Evolutionary conservation across 2,888 invertebrate genomes (phyloP), one percentile per base, ranked within the genome.

Genomic region (Archips xylosteana): DNA sequence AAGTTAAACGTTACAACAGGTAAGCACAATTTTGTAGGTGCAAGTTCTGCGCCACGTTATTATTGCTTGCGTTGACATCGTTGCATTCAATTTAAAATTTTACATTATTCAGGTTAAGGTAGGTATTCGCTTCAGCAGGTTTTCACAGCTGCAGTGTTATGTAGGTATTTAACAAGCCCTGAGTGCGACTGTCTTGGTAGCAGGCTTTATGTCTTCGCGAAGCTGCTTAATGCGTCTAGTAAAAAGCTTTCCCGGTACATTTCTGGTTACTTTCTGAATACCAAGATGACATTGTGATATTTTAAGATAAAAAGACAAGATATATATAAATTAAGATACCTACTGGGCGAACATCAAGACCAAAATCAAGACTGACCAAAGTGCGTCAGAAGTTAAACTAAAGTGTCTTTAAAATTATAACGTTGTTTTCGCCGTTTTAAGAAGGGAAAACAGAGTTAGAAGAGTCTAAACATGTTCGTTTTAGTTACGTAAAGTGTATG

Each of bases 191-290:
- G 88, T 88, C 89, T 85, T 86, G 85, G 80, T 76, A 78, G 86
- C 84, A 83, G 87, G 91, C 90, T 92, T 92, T 90, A 91, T 88
- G 89, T 89, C 88, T 84, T 84, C 80, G 79, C 83, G 83, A 85
- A 89, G 90, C 90, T 88, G 81, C 91, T 92, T 92, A 92, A 83
- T 85, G 88, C 82, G 88, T 88, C 88, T 83, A 81, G 89, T 90
- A 90, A 92, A 92, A 91, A 89, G 88, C 83, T 88, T 91, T 89
- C 85, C 83, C 84, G 80, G 87, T 86, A 84, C 81, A 81, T 84
- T 79, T 79, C 75, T 76, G 77, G 82, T 76, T 77, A 77, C 76
- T 71, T 76, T 78, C 79, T 78, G 74, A 75, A 76, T 78, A 80
- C 81, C 80, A 76, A 74, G 76, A 81, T 79, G 51, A 9, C 51